Percentiles rank a stretch among this genome's conserved stretches.
Conservation (phyloP, 2,888 invertebrate species). For the Tupiocoris notatus region DNA sequence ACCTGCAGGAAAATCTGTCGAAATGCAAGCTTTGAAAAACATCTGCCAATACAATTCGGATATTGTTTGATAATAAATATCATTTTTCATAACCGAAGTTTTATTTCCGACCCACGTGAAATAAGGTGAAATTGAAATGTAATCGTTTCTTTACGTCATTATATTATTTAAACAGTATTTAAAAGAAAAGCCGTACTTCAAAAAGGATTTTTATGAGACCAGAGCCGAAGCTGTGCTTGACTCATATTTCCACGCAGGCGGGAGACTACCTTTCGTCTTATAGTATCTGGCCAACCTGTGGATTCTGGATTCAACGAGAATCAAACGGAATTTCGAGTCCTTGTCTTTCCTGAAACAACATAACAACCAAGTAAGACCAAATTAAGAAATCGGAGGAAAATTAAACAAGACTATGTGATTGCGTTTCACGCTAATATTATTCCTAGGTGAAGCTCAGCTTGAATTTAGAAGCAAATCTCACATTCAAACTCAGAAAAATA, state of each 20-base stretch:
- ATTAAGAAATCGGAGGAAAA: not conserved
- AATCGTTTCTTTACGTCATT: not conserved
- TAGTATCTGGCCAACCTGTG: slow-evolving; percentile 81
- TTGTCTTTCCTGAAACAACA: slow-evolving; percentile 93
- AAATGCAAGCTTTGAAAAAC: no score
- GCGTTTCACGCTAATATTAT: no score
- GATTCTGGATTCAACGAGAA: slow-evolving; percentile 97
- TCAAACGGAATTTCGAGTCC: slow-evolving; percentile 98
- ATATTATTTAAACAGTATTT: slow-evolving; percentile 29
- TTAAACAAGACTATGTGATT: not conserved
- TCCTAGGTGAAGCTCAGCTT: no score
- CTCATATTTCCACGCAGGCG: slow-evolving; percentile 99
- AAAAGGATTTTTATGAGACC: slow-evolving; percentile 46
- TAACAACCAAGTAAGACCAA: slow-evolving; percentile 44
- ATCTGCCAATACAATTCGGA: no score
- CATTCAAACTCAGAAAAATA: not conserved
- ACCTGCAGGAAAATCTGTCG: no score
- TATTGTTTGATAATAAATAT: no score
- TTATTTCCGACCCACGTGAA: no score
- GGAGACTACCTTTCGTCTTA: slow-evolving; percentile 90
- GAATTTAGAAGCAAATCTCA: no score
- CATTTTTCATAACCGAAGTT: no score
- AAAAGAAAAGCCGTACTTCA: slow-evolving; percentile 12
- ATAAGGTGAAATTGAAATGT: no score
- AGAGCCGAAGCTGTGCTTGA: slow-evolving; percentile 97